Evolutionary conservation across 2,888 invertebrate species (phyloP).

Genomic region (Eubasilissa splendida): DNA sequence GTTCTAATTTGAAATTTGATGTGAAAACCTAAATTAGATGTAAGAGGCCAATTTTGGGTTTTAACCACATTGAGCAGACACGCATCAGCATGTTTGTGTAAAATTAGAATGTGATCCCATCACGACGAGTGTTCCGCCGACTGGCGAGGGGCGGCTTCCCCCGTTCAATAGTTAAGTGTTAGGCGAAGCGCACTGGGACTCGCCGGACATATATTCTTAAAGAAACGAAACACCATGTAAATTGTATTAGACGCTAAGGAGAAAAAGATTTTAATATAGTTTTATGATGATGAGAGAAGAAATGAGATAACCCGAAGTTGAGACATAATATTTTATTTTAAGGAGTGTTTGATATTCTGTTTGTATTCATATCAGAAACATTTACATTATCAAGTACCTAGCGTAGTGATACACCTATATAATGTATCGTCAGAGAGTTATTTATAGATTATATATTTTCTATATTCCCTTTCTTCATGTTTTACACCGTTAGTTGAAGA

Average conservation of each 20-base stretch:
- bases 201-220: constrained; percentile 46
- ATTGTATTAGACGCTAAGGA: constrained; percentile 50
- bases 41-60: too few species aligned
- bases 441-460: constrained; percentile 29
- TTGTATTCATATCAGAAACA: constrained; percentile 37
- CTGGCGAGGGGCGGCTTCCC: background rate
- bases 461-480: background rate
- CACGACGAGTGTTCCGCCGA: background rate
- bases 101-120: too few species aligned
- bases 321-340: constrained; percentile 16
- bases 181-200: too few species aligned
- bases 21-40: too few species aligned
- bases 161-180: background rate
- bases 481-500: too few species aligned
- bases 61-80: too few species aligned
- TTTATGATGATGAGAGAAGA: background rate
- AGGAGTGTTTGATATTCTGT: constrained; percentile 33
- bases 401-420: background rate
- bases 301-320: background rate
- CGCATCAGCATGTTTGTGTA: too few species aligned
- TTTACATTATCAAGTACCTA: constrained; percentile 15
- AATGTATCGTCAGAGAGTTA: constrained; percentile 4
- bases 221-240: constrained; percentile 56
- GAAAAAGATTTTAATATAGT: constrained; percentile 34
- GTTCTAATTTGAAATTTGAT: too few species aligned